A percentile compares a stretch with the other conserved stretches of the same genome.
Evolutionary conservation across 2,888 invertebrate genomes (phyloP).

Genomic region (Drosophila barbarae): DNA sequence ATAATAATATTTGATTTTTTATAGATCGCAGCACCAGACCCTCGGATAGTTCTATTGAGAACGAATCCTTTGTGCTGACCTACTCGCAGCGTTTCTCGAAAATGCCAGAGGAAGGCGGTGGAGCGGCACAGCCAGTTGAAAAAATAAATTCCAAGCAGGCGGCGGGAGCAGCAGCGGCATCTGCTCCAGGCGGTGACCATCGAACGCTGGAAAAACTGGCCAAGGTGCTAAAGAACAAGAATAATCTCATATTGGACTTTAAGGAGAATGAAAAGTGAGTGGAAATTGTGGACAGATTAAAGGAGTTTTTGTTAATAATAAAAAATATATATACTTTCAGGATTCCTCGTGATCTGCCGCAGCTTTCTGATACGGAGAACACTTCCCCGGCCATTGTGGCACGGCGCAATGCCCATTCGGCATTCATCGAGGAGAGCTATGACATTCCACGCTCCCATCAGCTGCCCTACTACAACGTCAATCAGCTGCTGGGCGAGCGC

Average conservation of each 20-base stretch:
- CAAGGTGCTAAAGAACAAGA: slow-evolving; percentile 83
- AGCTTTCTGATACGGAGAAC: slow-evolving; percentile 80
- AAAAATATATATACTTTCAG: slow-evolving; percentile 45
- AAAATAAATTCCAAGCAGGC: slow-evolving; percentile 28
- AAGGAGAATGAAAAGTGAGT: slow-evolving; percentile 79
- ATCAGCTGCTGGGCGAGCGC: slow-evolving; percentile 72
- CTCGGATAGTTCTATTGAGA: slow-evolving; percentile 82
- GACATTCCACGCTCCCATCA: slow-evolving; percentile 87
- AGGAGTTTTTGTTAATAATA: fast-evolving
- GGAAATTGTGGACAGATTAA: fast-evolving
- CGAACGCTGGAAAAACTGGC: slow-evolving; percentile 64
- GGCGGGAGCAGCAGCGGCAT: slow-evolving; percentile 75
- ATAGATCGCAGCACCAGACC: slow-evolving; percentile 80
- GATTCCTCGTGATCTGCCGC: slow-evolving; percentile 75
- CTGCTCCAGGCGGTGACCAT: slow-evolving; percentile 73
- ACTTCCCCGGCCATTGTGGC: slow-evolving; percentile 80
- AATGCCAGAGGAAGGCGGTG: slow-evolving; percentile 75
- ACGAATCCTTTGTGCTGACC: slow-evolving; percentile 82
- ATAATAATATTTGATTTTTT: background rate
- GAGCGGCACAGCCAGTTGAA: slow-evolving; percentile 11
- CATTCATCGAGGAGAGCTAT: slow-evolving; percentile 82
- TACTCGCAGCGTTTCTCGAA: slow-evolving; percentile 83
- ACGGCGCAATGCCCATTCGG: slow-evolving; percentile 75
- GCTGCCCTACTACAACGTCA: slow-evolving; percentile 79
- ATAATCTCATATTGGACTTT: slow-evolving; percentile 75